Conservation (phyloP, 2,113 vertebrate species). For the Delphinapterus leucas region DNA sequence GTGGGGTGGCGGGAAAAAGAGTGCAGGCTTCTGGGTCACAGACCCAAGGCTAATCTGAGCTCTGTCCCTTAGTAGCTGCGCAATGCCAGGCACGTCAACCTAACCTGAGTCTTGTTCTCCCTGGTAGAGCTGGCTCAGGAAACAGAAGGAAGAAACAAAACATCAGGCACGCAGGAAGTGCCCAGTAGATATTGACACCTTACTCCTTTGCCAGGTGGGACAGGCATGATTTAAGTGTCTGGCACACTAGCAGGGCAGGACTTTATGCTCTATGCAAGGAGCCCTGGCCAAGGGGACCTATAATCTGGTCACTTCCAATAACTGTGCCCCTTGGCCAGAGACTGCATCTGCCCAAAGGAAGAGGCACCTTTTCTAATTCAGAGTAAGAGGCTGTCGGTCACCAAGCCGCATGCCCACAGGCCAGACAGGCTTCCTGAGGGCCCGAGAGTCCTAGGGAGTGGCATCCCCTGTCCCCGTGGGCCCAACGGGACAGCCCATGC, state of each 20-base stretch:
- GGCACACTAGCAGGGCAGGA: not conserved
- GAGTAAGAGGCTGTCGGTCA: not conserved
- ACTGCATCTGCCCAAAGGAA: not conserved
- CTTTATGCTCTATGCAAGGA: not conserved
- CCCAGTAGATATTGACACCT: not conserved
- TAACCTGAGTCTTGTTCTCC: not conserved
- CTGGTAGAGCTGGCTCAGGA: not conserved
- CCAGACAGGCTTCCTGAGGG: not conserved
- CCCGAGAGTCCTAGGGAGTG: not conserved
- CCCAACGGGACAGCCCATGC: not conserved
- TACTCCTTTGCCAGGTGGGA: not conserved
- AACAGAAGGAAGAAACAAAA: not conserved
- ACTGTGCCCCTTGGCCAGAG: not conserved
- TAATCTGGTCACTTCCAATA: not conserved
- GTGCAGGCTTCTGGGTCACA: not conserved
- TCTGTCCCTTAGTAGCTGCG: not conserved
- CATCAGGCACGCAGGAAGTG: fast-evolving
- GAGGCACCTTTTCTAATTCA: not conserved
- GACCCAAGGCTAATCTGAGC: not conserved
- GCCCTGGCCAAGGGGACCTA: not conserved
- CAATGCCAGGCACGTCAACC: fast-evolving
- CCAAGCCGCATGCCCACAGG: not conserved
- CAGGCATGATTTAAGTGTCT: not conserved
- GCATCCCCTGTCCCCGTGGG: not conserved
- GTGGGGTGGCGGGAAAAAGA: too few relatives aligned